Base-by-base conservation (phyloP, 2,113 vertebrate species). In the Cottus gobio region DNA sequence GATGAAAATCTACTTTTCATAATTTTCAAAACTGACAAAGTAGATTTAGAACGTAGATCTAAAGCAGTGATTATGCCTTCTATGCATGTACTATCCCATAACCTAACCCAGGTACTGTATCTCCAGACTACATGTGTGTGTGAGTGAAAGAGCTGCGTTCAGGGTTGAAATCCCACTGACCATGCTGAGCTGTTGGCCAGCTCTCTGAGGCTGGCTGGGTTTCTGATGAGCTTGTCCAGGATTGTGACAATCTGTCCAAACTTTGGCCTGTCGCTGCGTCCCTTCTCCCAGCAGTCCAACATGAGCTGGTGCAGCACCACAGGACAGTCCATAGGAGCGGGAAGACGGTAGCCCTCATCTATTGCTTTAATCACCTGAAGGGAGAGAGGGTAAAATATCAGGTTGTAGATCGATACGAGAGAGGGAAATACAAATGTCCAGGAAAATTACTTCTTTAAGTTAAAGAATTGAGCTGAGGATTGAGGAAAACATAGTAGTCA, bases 241-340 rank as follows among this genome's bases (percentile, higher is more conserved):
- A 93, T 95, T 90, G 93, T 94, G 91, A 96, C 95, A 65, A 96
- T 96, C 87, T 95, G 94, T 80, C 93, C 94, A 79, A 96, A 96
- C 87, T 96, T 95, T 74, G 95, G 95, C 80, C 95, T 89, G 56
- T 95, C 94, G 2, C 93, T 92, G 69, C 95, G 89, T 30, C 92
- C 92, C 78, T 95, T 96, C 91, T 96, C 94, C 95, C 95, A 96
- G 91, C 95, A 96, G 87, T 95, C 94, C 85, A 96, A 30, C 95
- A 96, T 96, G 66, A 96, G 93, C 88, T 95, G 95, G 89, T 96
- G 95, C 48, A 96, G 79, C 58, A 95, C 93, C 77, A 95, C 90
- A 1, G 95, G 95, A 75, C 95, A 96, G 78, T 96, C 95, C 95
- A 96, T 96, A 0, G 95, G 95, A n/a, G 95, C 94, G 0, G 95